Base-by-base conservation (phyloP, 2,888 invertebrate genomes). In the Tetragonula carbonaria region DNA sequence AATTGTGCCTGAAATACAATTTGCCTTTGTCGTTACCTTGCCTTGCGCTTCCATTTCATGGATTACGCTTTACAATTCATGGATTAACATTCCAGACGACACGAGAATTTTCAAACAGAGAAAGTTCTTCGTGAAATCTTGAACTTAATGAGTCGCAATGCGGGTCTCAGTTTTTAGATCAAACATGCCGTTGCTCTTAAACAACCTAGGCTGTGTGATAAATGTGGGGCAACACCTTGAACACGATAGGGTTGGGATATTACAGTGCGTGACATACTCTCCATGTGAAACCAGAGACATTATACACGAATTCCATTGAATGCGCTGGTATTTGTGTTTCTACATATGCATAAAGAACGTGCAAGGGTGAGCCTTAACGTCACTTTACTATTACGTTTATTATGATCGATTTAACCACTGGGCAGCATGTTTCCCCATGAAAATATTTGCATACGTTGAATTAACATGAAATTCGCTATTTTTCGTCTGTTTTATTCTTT, bases 1-100 rank as follows among this genome's bases (percentile, higher is more conserved):
- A 97, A 91, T 74, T 95, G 95, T 21, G 95, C 94, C 95, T 95
- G 90, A 65, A 94, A 74, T 84, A 68, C 71, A 66, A 78, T 63
- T 65, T 23, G 0, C 45, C 45, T 45, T 3, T 66, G n/a, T 33
- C 1, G 59, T 28, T 75, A 50, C 28, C 4, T 28, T 18, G 18
- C 23, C 38, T 14, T n/a, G 2, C 23, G 13, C 59, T 38, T 38
- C 11, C 33, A 63, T 18, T 51, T 23, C 23, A 23, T 23, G 23
- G 23, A 23, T 23, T 11, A 65, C 11, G 11, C 16, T 62, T 65
- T 13, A 21, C 28, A 2, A 28, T 23, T 45, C 8, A 45, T 45
- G 45, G 50, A 33, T 63, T 51, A 50, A 73, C 16, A 21, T 4
- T 21, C 6, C 28, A 53, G 21, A 53, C 53, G 13, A 13, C 5